A percentile compares a stretch with the other conserved stretches of the same genome.
Conservation (phyloP, 2,888 invertebrate species). For the Oscheius myriophilus region DNA sequence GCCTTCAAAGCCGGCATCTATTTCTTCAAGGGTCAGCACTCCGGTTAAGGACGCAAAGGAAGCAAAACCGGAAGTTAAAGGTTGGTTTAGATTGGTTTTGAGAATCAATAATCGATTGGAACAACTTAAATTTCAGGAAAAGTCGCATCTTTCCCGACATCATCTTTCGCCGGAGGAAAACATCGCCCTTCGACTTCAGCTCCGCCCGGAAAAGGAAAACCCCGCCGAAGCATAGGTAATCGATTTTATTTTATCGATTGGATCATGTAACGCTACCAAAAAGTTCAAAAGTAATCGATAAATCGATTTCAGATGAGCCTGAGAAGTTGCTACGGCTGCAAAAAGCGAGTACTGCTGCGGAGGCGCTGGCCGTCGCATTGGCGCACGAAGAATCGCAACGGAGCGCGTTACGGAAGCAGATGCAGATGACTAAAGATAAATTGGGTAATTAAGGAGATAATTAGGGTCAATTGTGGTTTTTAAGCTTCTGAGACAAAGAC, state of each 20-base stretch:
- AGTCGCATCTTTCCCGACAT: conserved; percentile 37
- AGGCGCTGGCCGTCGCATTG: conserved; percentile 35
- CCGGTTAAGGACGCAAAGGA: not conserved
- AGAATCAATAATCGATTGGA: not conserved
- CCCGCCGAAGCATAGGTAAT: conserved; percentile 32
- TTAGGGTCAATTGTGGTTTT: not conserved
- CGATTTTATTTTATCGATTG: not conserved
- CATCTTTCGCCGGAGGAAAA: conserved; percentile 45
- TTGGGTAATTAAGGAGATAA: conserved; percentile 27
- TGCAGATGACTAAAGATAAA: conserved; percentile 28
- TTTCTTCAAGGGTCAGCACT: not conserved
- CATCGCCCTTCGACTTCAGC: conserved; percentile 3
- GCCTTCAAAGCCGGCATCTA: too few relatives aligned
- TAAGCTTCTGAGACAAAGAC: conserved; percentile 5
- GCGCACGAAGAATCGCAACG: conserved; percentile 19
- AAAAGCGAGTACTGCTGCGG: conserved; percentile 29
- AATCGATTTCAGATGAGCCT: conserved; percentile 34
- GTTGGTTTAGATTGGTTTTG: not conserved
- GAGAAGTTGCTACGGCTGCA: conserved; percentile 41
- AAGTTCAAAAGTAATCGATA: not conserved
- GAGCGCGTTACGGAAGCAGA: conserved; percentile 8
- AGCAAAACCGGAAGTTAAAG: not conserved
- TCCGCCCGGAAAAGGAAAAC: conserved; percentile 14
- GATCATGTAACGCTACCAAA: not conserved
- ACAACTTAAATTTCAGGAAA: conserved; percentile 21